A percentile compares a stretch with the other conserved stretches of the same genome.
These are phyloP conservation scores for Cataglyphis rosenhaueri DNA, from an alignment of 2,888 invertebrate genomes.

Conservation along the genomic window DNA sequence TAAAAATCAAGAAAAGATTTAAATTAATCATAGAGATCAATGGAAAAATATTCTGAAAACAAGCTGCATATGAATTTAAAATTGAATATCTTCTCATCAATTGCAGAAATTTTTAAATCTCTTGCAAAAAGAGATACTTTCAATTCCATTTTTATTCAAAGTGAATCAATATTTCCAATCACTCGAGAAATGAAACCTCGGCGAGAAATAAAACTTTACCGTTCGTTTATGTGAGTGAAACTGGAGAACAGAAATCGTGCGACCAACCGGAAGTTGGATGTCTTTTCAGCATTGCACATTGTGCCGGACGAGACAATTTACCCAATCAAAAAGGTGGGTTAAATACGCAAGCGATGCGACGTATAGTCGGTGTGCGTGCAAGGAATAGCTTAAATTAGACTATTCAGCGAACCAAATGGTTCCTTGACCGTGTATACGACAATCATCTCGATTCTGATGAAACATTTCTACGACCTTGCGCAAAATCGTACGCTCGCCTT, in stretches of 20 bases:
- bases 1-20: not conserved
- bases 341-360: constrained; percentile 67
- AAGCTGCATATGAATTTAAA: not conserved
- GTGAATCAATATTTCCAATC: not conserved
- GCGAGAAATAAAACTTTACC: not conserved
- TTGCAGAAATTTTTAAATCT: not conserved
- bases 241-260: not conserved
- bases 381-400: constrained; percentile 79
- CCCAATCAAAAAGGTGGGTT: constrained; percentile 84
- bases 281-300: constrained; percentile 68
- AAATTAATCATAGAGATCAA: not conserved
- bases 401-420: constrained; percentile 76
- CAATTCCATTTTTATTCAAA: not conserved
- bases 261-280: constrained; percentile 52
- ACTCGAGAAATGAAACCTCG: not conserved
- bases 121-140: not conserved
- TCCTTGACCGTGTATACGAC: constrained; percentile 24
- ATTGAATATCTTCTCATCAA: not conserved
- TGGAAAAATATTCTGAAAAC: not conserved
- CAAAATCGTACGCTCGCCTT: not conserved
- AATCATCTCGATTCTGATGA: constrained; percentile 26
- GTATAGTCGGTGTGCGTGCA: constrained; percentile 63
- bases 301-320: constrained; percentile 85
- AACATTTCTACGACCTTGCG: constrained; percentile 29
- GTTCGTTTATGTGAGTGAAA: not conserved